These are phyloP conservation scores for Chloebia gouldiae DNA, from an alignment of 2,113 vertebrate species.

Conservation along the genomic window DNA sequence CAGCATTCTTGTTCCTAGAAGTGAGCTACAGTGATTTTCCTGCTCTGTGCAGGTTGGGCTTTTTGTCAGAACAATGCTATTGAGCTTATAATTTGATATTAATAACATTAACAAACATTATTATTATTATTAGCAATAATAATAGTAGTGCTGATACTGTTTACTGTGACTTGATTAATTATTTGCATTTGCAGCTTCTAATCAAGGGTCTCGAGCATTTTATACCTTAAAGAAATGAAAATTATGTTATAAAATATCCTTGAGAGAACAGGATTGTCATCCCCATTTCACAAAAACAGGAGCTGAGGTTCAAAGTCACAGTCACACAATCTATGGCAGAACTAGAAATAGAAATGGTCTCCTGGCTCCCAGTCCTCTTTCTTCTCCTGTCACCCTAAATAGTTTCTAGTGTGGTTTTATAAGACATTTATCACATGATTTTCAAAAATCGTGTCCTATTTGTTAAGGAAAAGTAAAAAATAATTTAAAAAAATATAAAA, in stretches of 20 bases:
- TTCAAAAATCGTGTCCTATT: constrained; percentile 9
- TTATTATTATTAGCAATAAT: not conserved
- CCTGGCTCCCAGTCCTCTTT: constrained; percentile 57
- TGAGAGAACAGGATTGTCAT: not conserved
- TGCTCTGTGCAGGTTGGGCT: not conserved
- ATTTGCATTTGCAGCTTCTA: not conserved
- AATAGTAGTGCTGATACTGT: not conserved
- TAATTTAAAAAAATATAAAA: not conserved
- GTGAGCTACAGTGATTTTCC: not conserved
- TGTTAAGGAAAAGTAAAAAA: not conserved
- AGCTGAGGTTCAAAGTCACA: constrained; percentile 53
- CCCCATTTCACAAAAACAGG: not conserved
- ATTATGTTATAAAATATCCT: not conserved
- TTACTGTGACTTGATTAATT: not conserved
- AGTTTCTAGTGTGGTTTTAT: constrained; percentile 49
- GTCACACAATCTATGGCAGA: constrained; percentile 7
- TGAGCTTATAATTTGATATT: not conserved
- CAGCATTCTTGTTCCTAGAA: constrained; percentile 13
- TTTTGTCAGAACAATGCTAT: not conserved
- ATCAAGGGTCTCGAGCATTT: not conserved
- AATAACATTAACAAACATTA: not conserved
- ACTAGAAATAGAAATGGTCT: constrained; percentile 65
- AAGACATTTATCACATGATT: constrained; percentile 24
- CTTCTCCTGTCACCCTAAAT: constrained; percentile 50
- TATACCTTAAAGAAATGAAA: not conserved